Percentiles rank a stretch among this genome's conserved stretches.
Evolutionary conservation across 2,113 vertebrate genomes (phyloP).

Genomic region (Neoarius graeffei): DNA sequence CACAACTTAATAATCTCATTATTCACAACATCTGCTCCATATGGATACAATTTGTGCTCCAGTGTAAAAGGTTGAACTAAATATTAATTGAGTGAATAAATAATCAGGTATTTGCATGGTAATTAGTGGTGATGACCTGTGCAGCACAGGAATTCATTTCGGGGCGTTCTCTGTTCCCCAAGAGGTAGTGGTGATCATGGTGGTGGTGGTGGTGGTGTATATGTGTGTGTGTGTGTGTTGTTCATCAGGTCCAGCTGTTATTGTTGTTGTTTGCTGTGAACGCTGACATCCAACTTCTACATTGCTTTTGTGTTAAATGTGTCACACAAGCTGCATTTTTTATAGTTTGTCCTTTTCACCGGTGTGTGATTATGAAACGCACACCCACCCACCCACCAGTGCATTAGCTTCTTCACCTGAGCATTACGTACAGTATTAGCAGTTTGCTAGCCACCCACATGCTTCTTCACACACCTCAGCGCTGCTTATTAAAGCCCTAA

Average conservation of each 20-base stretch:
- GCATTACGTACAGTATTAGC: too few relatives aligned
- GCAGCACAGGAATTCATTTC: slow-evolving; percentile 67
- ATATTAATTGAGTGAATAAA: slow-evolving; percentile 67
- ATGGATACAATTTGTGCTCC: slow-evolving; percentile 47
- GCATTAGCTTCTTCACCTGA: background rate
- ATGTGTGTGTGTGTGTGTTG: too few relatives aligned
- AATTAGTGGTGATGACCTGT: slow-evolving; percentile 69
- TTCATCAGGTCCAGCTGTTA: slow-evolving; percentile 54
- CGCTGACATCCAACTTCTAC: slow-evolving; percentile 17
- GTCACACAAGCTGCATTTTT: background rate
- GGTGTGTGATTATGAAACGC: background rate
- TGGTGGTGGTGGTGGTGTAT: too few relatives aligned
- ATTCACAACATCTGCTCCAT: slow-evolving; percentile 51
- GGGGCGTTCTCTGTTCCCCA: slow-evolving; percentile 43
- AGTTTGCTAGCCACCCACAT: slow-evolving; percentile 20
- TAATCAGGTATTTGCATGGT: slow-evolving; percentile 67
- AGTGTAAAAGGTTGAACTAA: slow-evolving; percentile 46
- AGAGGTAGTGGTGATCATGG: background rate
- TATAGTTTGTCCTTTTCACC: background rate
- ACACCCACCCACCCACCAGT: too few relatives aligned
- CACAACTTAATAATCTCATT: background rate
- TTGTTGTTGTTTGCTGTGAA: slow-evolving; percentile 20
- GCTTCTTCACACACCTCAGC: background rate
- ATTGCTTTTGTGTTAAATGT: too few relatives aligned
- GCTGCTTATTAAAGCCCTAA: slow-evolving; percentile 17